These are phyloP conservation scores for Dioctria linearis DNA, from an alignment of 2,888 invertebrate genomes.

Conservation along the genomic window DNA sequence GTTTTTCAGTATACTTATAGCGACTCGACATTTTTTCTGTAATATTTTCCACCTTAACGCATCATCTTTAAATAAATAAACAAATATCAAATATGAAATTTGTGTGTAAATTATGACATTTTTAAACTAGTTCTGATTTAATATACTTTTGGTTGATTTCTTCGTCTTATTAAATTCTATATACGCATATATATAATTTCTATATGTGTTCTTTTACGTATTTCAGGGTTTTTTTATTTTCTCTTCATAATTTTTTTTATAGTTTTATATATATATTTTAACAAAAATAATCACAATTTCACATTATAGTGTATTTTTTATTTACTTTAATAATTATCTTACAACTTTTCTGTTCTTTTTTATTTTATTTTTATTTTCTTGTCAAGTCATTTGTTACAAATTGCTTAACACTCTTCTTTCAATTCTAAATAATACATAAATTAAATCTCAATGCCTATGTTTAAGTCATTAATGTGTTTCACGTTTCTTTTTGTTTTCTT, in stretches of 20 bases:
- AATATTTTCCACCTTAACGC: conserved; percentile 34
- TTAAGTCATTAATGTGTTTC: conserved; percentile 55
- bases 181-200: conserved; percentile 50
- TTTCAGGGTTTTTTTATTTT: conserved; percentile 34
- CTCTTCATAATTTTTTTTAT: conserved; percentile 51
- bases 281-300: conserved; percentile 63
- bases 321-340: conserved; percentile 56
- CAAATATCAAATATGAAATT: conserved; percentile 54
- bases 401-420: conserved; percentile 31
- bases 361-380: conserved; percentile 52
- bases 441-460: conserved; percentile 51
- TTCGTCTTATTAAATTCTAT: conserved; percentile 44
- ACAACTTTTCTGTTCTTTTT: conserved; percentile 57
- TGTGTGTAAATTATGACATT: conserved; percentile 50
- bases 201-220: conserved; percentile 48
- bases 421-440: conserved; percentile 46
- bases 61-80: conserved; percentile 52
- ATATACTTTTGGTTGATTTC: conserved; percentile 53
- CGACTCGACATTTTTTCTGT: conserved; percentile 21
- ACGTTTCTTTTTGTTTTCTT: conserved; percentile 54
- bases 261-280: conserved; percentile 61
- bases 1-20: conserved; percentile 46
- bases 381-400: conserved; percentile 47
- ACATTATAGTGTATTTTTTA: conserved; percentile 57
- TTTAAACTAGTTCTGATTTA: conserved; percentile 50